Evolutionary conservation across 2,113 vertebrate species (phyloP).

Genomic region (Genyomyrus donnyi): DNA sequence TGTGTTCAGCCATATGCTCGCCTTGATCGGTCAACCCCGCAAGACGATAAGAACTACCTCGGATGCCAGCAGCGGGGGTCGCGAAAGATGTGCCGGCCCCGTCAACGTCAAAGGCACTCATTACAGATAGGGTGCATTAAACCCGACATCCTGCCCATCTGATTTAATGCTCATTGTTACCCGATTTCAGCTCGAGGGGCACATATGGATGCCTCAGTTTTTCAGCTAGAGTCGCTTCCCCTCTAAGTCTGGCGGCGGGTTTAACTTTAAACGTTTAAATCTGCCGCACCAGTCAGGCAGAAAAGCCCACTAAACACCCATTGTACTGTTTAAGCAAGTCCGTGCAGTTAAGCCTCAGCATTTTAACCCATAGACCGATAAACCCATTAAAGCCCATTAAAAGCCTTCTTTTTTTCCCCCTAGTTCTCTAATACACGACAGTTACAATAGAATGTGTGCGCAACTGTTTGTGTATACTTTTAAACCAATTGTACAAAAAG

Average conservation of each 20-base stretch:
- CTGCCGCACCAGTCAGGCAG: neutral
- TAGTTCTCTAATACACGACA: neutral
- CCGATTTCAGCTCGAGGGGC: neutral
- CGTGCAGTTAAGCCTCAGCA: neutral
- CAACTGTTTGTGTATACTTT: neutral
- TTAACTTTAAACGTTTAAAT: slow-evolving; percentile 1
- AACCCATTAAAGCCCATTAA: neutral
- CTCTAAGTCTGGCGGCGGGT: neutral
- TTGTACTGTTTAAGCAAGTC: neutral
- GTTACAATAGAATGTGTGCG: neutral
- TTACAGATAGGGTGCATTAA: neutral
- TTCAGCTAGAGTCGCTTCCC: neutral
- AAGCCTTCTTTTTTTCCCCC: neutral
- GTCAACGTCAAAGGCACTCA: neutral
- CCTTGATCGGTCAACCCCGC: neutral
- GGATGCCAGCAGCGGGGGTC: neutral
- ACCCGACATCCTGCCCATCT: neutral
- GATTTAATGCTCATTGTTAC: neutral
- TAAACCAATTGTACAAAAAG: neutral
- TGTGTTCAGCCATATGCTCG: neutral
- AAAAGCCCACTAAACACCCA: neutral
- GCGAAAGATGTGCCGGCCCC: neutral
- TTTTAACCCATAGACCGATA: neutral
- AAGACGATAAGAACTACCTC: neutral
- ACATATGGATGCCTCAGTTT: neutral